Percentiles rank a stretch among this genome's conserved stretches.
These are phyloP conservation scores for Zoanthus sociatus DNA, from an alignment of 92 coral and sea anemone genomes.

Conservation along the genomic window DNA sequence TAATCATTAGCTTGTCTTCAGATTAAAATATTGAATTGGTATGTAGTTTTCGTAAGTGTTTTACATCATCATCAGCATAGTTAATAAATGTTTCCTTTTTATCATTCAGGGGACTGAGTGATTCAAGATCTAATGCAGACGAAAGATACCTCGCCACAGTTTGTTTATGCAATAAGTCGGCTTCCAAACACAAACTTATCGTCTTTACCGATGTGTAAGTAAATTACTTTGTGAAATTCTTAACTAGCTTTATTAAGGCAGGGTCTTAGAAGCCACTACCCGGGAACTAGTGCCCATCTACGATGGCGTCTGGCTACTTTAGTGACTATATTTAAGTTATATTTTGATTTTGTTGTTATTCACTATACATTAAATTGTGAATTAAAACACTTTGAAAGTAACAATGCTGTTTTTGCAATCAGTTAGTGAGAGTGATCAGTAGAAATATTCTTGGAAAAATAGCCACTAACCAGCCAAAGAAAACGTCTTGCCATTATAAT, in stretches of 20 bases:
- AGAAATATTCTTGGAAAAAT: not conserved
- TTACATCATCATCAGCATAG: not conserved
- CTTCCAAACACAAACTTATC: conserved; percentile 79
- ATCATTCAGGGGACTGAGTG: conserved; percentile 71
- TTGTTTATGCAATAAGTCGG: conserved; percentile 72
- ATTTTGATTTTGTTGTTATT: not conserved
- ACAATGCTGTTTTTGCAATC: not conserved
- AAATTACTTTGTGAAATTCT: no score
- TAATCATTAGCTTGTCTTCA: no score
- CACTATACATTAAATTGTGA: not conserved
- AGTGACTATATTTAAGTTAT: not conserved
- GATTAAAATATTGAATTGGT: no score
- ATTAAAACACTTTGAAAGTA: not conserved
- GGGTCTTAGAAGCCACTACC: no score
- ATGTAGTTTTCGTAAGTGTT: not conserved
- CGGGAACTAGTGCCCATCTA: not conserved
- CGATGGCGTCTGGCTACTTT: not conserved
- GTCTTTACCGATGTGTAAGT: conserved; percentile 96
- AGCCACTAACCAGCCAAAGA: not conserved
- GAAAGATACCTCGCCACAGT: conserved; percentile 80
- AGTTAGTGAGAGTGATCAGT: not conserved
- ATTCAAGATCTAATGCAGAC: conserved; percentile 79
- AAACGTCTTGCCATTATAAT: not conserved
- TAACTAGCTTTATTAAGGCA: no score
- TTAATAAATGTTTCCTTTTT: not conserved